Conservation (phyloP, 2,113 vertebrate genomes). For the Lasiurus borealis region DNA sequence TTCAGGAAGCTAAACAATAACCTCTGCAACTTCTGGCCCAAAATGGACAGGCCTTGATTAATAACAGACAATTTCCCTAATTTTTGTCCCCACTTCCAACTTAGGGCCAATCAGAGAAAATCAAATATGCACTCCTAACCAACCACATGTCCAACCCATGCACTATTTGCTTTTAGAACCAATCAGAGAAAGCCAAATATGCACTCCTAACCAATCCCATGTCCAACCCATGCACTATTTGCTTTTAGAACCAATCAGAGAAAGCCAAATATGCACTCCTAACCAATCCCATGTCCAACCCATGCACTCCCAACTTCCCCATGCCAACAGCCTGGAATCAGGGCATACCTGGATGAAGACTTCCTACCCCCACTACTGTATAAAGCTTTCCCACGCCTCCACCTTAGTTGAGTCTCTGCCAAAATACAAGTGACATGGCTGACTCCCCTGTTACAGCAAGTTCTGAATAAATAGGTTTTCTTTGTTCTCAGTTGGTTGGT, state of each 20-base stretch:
- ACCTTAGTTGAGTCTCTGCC: background rate
- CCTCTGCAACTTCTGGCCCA: background rate
- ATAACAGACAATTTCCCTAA: background rate
- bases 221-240: too few species aligned
- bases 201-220: background rate
- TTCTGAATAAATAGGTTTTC: background rate
- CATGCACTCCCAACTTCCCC: background rate
- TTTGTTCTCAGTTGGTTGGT: background rate
- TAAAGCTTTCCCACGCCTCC: background rate
- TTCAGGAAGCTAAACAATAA: background rate
- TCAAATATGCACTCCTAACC: background rate
- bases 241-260: too few species aligned
- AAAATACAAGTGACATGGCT: background rate
- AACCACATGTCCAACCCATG: background rate
- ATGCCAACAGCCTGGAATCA: background rate
- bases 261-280: too few species aligned
- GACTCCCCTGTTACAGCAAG: background rate
- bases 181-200: background rate
- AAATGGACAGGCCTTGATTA: background rate
- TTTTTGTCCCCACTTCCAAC: background rate
- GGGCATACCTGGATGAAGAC: background rate
- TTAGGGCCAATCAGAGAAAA: background rate
- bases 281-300: too few species aligned
- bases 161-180: background rate
- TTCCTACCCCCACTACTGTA: background rate